Evolutionary conservation across 2,888 invertebrate species (phyloP), one percentile per base, ranked within the genome.

Genomic region (Mesorhabditis spiculigera): DNA sequence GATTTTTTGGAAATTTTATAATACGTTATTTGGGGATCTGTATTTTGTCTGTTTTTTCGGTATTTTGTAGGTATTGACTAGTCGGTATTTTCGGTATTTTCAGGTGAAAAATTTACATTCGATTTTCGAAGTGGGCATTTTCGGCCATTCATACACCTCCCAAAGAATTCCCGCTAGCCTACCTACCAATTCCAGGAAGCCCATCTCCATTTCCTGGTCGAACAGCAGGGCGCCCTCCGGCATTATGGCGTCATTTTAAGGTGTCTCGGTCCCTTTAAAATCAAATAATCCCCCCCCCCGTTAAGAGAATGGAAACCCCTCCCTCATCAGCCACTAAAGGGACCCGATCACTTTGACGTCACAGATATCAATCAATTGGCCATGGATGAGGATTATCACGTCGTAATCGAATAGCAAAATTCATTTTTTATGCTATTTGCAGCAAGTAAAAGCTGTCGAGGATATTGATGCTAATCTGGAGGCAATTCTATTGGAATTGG

Each of bases 231-330:
- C n/a, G 58, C n/a, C n/a, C 58, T 50, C 8, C 8, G 58, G 58
- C 58, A 50, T 50, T 50, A 50, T 50, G 58, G 58, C 8, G 58
- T 50, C 10, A n/a, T 50, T 50, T 50, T 50, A 50, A 50, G 58
- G 58, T 50, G 58, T 28, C 28, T 28, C 28, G 28, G 28, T 28
- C 28, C 28, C 28, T 28, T 28, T 28, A 28, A 28, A 28, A 28
- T 3, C 28, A 28, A 28, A 28, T 28, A 28, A 28, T 28, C 28
- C 28, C 28, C 28, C 28, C 28, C 28, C 28, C 28, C 28, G 28
- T 28, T 28, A 28, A 28, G 28, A 28, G 28, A 28, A 28, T 28
- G 28, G 28, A 28, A 28, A 28, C 3, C 28, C 28, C 28, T 28
- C 28, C 58, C 58, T 10, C 58, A 50, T 50, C 58, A 50, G n/a